These are phyloP conservation scores for Torymus texanus DNA, from an alignment of 2,888 invertebrate species.

Conservation along the genomic window DNA sequence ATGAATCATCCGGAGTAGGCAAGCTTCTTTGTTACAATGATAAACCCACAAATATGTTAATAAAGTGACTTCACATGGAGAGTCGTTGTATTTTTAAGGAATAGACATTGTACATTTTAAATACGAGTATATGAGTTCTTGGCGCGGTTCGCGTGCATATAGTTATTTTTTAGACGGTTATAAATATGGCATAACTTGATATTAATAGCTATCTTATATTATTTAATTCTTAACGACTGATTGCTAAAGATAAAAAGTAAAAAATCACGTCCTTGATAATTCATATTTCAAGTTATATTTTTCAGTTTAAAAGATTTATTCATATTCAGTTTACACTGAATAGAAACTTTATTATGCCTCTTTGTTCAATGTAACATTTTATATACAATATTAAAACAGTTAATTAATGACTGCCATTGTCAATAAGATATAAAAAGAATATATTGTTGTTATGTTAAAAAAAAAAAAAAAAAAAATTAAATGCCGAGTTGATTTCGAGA, in stretches of 20 bases:
- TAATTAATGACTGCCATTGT: conserved; percentile 54
- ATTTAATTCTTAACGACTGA: conserved; percentile 56
- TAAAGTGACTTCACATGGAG: conserved; percentile 48
- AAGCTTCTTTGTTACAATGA: conserved; percentile 49
- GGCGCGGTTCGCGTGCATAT: conserved; percentile 39
- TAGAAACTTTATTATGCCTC: conserved; percentile 43
- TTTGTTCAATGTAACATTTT: conserved; percentile 51
- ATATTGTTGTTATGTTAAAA: conserved; percentile 49
- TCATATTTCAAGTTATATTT: conserved; percentile 34
- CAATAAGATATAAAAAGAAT: conserved; percentile 47
- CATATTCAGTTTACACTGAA: conserved; percentile 35
- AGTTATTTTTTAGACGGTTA: conserved; percentile 50
- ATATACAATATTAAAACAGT: conserved; percentile 45
- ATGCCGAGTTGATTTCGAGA: conserved; percentile 50
- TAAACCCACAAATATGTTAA: conserved; percentile 50
- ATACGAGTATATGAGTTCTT: conserved; percentile 44
- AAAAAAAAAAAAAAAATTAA: conserved; percentile 10
- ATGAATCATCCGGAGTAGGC: conserved; percentile 47
- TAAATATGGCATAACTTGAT: conserved; percentile 52
- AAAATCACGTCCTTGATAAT: conserved; percentile 56
- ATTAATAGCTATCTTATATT: conserved; percentile 51
- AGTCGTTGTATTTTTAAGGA: conserved; percentile 54
- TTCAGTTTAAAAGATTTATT: conserved; percentile 37
- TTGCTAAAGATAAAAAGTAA: conserved; percentile 38
- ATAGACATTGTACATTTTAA: conserved; percentile 55